phyloP scores from a whole-genome alignment of 2,113 vertebrate species.

The Illadopsis cleaveri region DNA sequence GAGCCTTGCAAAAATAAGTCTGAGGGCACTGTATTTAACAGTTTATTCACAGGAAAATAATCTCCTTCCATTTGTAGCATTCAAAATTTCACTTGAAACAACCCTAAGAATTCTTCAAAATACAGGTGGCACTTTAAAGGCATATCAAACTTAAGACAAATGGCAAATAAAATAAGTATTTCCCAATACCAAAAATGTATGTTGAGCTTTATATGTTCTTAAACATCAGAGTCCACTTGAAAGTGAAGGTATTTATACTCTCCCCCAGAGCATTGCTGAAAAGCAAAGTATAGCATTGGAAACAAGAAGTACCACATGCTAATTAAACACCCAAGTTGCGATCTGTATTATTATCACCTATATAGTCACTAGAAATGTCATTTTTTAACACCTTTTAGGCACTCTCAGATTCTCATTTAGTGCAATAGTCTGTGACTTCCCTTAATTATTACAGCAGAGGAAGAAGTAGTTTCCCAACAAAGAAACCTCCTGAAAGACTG shows the following conservation, averaged over 20 bases:
- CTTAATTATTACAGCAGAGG: not conserved
- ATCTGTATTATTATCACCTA: not conserved
- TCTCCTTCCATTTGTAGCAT: not conserved
- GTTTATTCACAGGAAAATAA: constrained; percentile 59
- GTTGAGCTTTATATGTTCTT: not conserved
- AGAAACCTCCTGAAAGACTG: not conserved
- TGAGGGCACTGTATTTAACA: not conserved
- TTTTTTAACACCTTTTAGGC: not conserved
- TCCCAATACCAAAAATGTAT: not conserved
- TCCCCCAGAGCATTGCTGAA: not conserved
- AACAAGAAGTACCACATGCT: not conserved
- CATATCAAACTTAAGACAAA: constrained; percentile 33
- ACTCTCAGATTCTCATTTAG: not conserved
- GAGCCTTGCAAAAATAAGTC: not conserved
- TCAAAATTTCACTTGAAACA: constrained; percentile 4
- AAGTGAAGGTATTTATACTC: not conserved
- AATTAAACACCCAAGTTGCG: not conserved
- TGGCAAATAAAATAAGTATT: not conserved
- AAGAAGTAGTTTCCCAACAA: not conserved
- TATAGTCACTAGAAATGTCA: not conserved
- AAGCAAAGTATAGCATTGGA: not conserved
- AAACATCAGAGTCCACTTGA: not conserved
- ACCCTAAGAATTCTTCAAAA: not conserved
- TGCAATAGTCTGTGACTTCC: not conserved
- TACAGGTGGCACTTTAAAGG: constrained; percentile 2